phyloP scores from a whole-genome alignment of 2,888 invertebrate species.

The Synergus gifuensis region DNA sequence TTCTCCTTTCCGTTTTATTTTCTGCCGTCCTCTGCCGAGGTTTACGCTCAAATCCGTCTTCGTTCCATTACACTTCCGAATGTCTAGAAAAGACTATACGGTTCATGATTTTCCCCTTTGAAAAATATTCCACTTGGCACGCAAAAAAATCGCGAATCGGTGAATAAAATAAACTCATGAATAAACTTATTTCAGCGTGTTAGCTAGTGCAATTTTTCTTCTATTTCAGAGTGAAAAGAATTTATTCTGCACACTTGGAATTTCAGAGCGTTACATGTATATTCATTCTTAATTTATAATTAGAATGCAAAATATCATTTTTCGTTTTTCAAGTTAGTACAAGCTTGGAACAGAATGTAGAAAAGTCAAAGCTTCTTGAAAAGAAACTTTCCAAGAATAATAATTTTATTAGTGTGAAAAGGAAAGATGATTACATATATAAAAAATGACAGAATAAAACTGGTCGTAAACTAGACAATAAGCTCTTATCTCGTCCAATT shows the following conservation, averaged over 20 bases:
- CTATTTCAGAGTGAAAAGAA: constrained; percentile 11
- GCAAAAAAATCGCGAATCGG: not conserved
- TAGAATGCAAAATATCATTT: too few species aligned
- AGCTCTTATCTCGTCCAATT: constrained; percentile 11
- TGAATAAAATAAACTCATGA: not conserved
- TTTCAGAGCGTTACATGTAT: not conserved
- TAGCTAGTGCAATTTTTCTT: constrained; percentile 18
- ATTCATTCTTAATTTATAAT: too few species aligned
- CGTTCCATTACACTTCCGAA: constrained; percentile 46
- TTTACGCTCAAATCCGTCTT: constrained; percentile 49
- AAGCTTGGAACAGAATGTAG: too few species aligned
- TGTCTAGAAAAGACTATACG: not conserved
- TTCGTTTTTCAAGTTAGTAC: too few species aligned
- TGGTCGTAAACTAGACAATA: constrained; percentile 23
- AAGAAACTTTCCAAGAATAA: not conserved
- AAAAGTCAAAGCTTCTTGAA: too few species aligned
- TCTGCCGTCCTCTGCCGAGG: constrained; percentile 43
- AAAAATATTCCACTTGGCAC: not conserved
- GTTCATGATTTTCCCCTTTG: not conserved
- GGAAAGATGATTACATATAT: not conserved
- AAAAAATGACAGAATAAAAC: constrained; percentile 23
- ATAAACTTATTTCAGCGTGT: not conserved
- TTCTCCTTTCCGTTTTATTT: constrained; percentile 43
- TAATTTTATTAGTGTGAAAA: not conserved
- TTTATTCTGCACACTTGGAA: not conserved